These are phyloP conservation scores for Drosophila mayri DNA, from an alignment of 1,140 invertebrate genomes.

Conservation along the genomic window DNA sequence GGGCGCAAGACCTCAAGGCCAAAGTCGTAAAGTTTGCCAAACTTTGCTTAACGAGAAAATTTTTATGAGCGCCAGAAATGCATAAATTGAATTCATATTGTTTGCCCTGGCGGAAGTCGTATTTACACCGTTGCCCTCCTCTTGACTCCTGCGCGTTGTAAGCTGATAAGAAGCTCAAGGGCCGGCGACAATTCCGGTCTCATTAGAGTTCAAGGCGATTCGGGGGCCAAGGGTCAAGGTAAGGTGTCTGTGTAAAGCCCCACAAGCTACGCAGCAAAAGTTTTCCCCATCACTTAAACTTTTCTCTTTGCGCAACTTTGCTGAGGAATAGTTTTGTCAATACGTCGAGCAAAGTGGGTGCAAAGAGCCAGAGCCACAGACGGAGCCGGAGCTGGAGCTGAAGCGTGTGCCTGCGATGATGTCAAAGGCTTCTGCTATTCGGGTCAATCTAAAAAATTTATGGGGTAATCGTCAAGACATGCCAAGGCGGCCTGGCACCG, in stretches of 20 bases:
- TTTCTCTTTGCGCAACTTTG: conserved; percentile 26
- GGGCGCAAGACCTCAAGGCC: conserved; percentile 50
- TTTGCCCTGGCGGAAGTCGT: conserved; percentile 13
- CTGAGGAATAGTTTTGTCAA: conserved; percentile 49
- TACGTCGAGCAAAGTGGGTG: conserved; percentile 5
- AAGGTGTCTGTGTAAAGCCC: conserved; percentile 13
- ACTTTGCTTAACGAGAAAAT: conserved; percentile 64
- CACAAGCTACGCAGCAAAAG: conserved; percentile 10
- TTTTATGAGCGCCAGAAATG: conserved; percentile 49
- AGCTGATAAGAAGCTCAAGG: conserved; percentile 32
- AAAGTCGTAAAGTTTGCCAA: conserved; percentile 71
- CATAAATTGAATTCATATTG: conserved; percentile 40
- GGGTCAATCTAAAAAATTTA: conserved; percentile 76
- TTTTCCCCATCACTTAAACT: conserved; percentile 19
- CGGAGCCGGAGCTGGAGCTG: conserved; percentile 5
- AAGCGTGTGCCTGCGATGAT: conserved; percentile 52
- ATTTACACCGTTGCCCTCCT: neutral
- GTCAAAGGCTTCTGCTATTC: conserved; percentile 70
- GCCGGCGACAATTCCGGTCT: conserved; percentile 27
- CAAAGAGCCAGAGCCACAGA: neutral
- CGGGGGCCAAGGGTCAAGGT: conserved; percentile 7
- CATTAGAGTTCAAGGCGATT: conserved; percentile 52
- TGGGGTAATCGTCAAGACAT: conserved; percentile 73
- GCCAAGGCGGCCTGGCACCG: conserved; percentile 50
- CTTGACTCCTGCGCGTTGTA: neutral